Evolutionary conservation across 2,113 vertebrate species (phyloP).

Genomic region (Bothrops jararaca): DNA sequence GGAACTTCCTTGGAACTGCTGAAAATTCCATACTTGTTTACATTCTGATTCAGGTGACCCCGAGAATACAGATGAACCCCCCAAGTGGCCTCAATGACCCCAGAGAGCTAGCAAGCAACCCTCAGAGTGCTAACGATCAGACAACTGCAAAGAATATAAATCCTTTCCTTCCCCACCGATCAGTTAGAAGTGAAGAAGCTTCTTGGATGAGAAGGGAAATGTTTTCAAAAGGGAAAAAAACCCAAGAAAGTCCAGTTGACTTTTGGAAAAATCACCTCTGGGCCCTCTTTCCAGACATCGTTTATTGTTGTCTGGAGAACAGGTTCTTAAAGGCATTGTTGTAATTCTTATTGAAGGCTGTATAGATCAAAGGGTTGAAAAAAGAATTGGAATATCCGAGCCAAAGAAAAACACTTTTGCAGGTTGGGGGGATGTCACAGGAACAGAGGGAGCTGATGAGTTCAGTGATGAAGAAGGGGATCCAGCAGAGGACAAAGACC

Average conservation of each 20-base stretch:
- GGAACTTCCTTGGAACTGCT: background rate
- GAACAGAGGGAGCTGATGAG: constrained; percentile 88
- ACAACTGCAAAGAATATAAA: background rate
- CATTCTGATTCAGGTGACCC: background rate
- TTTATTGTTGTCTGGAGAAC: constrained; percentile 85
- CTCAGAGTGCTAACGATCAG: background rate
- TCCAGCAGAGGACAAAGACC: constrained; percentile 95
- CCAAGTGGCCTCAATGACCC: background rate
- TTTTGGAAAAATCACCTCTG: background rate
- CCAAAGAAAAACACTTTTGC: constrained; percentile 98
- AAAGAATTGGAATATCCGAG: constrained; percentile 97
- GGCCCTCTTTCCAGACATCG: rapidly evolving
- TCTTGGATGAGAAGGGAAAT: background rate
- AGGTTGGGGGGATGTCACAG: constrained; percentile 85
- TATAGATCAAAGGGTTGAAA: constrained; percentile 97
- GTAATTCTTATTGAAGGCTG: constrained; percentile 96
- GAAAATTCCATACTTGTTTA: background rate
- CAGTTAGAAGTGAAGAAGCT: background rate
- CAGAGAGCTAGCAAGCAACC: no score
- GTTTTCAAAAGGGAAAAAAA: background rate
- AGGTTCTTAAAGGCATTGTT: constrained; percentile 92
- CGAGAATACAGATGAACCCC: background rate
- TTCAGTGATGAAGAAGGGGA: constrained; percentile 94
- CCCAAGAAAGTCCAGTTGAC: background rate
- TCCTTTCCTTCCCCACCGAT: background rate